Base-by-base conservation (phyloP, 2,888 invertebrate species). In the Dendrolimus pini region DNA sequence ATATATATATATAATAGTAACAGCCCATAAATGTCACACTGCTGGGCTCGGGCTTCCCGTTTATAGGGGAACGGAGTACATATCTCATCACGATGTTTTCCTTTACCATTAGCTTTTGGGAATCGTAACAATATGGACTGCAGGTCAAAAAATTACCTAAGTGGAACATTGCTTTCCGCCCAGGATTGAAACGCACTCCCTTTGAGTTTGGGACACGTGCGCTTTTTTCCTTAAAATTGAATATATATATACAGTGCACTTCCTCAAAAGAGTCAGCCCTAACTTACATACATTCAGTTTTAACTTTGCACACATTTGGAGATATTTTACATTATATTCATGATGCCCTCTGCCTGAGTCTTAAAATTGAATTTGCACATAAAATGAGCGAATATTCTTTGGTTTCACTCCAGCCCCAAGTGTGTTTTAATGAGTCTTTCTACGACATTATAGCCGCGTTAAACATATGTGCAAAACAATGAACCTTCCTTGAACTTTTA, bases 301-400 rank as follows among this genome's bases (percentile, higher is more conserved):
- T 9, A 54, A 41, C 41, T 41, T 12, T 30, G 30, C 30, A 41
- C 54, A 30, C 7, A 41, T 54, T 54, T 54, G 54, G 54, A 41
- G 10, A 41, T 54, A n/a, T 41, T 58, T 53, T 56, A 54, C 56
- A 55, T 59, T 58, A 54, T 55, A n/a, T 41, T 54, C 54, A 59
- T 56, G 56, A 53, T n/a, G 53, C 58, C 47, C 41, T 54, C 41
- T 41, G 41, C 41, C 58, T 10, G 58, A 41, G 56, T 54, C 13
- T 54, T 53, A 14, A 54, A 59, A 59, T 59, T 57, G 55, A 59
- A 59, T 59, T 59, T 59, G 59, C 59, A 59, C 54, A 54, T 41
- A 54, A 54, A 54, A 54, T 54, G 54, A 54, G 54, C 14, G n/a
- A 54, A 30, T 30, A n/a, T 41, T 54, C 54, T 54, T 54, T 54